Base-by-base conservation (phyloP, 2,797 vertebrate genomes). In the Otolemur crassicaudatus region DNA sequence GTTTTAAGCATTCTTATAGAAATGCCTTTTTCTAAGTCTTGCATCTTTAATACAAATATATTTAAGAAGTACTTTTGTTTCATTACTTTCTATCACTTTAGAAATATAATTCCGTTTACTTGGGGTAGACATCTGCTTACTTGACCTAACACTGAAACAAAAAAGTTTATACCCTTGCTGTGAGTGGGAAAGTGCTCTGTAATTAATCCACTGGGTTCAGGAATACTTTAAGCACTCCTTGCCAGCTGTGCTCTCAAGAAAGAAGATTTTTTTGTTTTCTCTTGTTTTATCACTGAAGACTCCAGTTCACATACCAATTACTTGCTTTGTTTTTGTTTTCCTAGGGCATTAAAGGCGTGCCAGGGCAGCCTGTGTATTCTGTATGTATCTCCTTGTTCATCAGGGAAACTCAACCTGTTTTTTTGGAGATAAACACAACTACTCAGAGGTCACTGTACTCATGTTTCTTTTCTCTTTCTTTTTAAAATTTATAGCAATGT, bases 291-390 rank as follows among this genome's bases (percentile, higher is more conserved):
- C 29, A 58, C 27, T 86, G n/a, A 79, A 72, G 53, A 63, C 25
- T 65, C 5, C 13, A 17, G 14, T 80, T 53, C 34, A 67, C 69
- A 83, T 29, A 70, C 23, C 49, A 76, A 40, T 92, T 80, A 95
- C 53, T 77, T 94, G 3, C 61, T 95, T 73, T 87, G 31, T 31
- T 94, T 82, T 94, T 76, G 81, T 93, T 93, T 75, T 82, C 80
- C 91, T 95, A 99, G 99, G 99, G 99, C 20, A 5, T 90, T 37
- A 98, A 98, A 98, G 99, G 99, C 90, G 81, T 94, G 83, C 95
- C 97, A 2, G 99, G 99, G 92, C 6, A 3, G 2, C 97, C 61
- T 61, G 3, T 12, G 43, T 98, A 98, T 98, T 98, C 98, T 34
- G 99, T 99, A 98, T 90, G 99, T 99, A 95, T 97, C 69, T 90